Conservation (phyloP, 2,113 vertebrate genomes). For the Tychaedon coryphoeus region DNA sequence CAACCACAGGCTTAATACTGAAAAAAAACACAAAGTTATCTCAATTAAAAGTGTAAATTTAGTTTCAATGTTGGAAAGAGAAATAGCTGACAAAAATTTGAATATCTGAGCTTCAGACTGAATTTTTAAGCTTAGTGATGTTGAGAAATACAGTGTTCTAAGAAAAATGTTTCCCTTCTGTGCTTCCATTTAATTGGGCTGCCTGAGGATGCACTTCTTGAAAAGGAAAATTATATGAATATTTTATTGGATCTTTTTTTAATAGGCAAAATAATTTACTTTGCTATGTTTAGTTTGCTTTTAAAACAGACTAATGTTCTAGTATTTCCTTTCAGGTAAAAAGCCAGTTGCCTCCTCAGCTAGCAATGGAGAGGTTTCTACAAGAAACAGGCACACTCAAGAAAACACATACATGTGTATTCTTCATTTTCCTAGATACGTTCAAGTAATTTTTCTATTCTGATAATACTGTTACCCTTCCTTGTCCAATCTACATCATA, state of each 20-base stretch:
- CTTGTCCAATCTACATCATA: not conserved
- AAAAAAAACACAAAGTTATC: not conserved
- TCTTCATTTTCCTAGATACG: not conserved
- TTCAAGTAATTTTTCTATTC: not conserved
- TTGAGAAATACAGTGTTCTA: not conserved
- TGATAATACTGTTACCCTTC: not conserved
- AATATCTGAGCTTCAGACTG: not conserved
- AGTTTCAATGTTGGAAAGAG: not conserved
- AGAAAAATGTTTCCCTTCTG: not conserved
- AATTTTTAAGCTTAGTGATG: not conserved
- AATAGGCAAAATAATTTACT: not conserved
- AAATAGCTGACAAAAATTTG: not conserved
- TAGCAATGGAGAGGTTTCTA: not conserved
- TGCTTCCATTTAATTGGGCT: not conserved
- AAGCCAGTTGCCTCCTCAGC: not conserved
- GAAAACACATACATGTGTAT: not conserved
- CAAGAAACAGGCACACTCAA: not conserved
- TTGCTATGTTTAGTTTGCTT: not conserved
- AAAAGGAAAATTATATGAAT: not conserved
- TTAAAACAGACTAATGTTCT: not conserved
- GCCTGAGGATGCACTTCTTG: not conserved
- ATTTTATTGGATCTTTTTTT: not conserved
- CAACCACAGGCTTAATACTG: not conserved
- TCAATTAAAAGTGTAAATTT: not conserved
- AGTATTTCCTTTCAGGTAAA: not conserved